phyloP scores from a whole-genome alignment of 2,113 vertebrate species.

The Fukomys damarensis region DNA sequence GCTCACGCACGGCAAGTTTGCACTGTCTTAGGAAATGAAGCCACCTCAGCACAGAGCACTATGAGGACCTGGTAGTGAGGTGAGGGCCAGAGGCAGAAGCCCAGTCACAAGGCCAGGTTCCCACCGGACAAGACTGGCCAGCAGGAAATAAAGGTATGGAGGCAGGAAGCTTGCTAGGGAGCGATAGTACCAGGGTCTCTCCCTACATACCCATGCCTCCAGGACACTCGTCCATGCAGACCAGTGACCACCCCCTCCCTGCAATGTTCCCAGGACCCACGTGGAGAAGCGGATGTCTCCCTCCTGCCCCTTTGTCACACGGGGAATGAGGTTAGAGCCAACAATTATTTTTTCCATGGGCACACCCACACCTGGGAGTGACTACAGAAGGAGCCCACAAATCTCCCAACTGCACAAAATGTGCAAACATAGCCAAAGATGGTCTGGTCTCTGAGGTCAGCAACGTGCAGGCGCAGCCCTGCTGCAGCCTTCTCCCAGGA shows the following conservation, averaged over 20 bases:
- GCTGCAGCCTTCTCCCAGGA: background rate
- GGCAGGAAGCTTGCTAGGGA: background rate
- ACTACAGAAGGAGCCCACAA: background rate
- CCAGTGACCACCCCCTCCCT: background rate
- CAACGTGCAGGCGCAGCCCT: background rate
- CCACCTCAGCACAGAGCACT: background rate
- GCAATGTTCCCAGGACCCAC: background rate
- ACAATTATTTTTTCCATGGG: background rate
- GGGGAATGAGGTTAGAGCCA: constrained; percentile 21
- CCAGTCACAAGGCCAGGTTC: background rate
- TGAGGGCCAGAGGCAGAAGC: background rate
- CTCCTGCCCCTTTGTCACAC: background rate
- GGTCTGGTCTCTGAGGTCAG: background rate
- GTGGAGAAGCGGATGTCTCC: background rate
- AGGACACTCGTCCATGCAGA: background rate
- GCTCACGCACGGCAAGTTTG: background rate
- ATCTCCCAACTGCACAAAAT: constrained; percentile 26
- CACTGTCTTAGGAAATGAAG: background rate
- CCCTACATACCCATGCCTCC: background rate
- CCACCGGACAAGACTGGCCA: background rate
- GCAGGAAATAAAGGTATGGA: background rate
- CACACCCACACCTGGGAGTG: background rate
- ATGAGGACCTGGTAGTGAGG: background rate
- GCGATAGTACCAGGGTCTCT: background rate
- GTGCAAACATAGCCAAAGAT: background rate